Conservation (phyloP, 2,797 vertebrate species). For the Micrastur ruficollis region DNA sequence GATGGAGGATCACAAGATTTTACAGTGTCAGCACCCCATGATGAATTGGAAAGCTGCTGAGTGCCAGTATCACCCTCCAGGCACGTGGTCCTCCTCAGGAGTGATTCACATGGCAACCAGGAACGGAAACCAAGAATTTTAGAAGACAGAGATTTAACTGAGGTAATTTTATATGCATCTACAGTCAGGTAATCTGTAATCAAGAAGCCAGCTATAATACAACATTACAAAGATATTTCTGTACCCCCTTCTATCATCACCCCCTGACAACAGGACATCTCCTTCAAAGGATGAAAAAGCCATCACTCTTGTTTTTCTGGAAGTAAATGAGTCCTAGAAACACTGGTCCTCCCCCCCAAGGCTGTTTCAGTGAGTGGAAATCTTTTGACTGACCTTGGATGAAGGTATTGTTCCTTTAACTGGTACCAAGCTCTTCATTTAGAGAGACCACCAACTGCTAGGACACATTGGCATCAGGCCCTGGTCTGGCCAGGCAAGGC, state of each 20-base stretch:
- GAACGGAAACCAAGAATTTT: not conserved
- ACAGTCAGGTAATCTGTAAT: not conserved
- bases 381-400: not conserved
- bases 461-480: not conserved
- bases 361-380: not conserved
- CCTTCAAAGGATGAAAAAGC: not conserved
- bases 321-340: not conserved
- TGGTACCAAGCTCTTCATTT: not conserved
- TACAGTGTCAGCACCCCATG: not conserved
- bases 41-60: not conserved
- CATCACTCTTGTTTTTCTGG: not conserved
- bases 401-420: not conserved
- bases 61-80: not conserved
- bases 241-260: not conserved
- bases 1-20: not conserved
- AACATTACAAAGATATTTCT: not conserved
- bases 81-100: not conserved
- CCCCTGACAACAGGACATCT: not conserved
- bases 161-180: not conserved
- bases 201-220: not conserved
- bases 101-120: not conserved
- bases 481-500: not conserved
- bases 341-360: not conserved
- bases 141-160: not conserved
- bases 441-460: not conserved